A percentile compares a stretch with the other conserved stretches of the same genome.
These are phyloP conservation scores for Danaus chrysippus DNA, from an alignment of 2,888 invertebrate genomes.

Conservation along the genomic window DNA sequence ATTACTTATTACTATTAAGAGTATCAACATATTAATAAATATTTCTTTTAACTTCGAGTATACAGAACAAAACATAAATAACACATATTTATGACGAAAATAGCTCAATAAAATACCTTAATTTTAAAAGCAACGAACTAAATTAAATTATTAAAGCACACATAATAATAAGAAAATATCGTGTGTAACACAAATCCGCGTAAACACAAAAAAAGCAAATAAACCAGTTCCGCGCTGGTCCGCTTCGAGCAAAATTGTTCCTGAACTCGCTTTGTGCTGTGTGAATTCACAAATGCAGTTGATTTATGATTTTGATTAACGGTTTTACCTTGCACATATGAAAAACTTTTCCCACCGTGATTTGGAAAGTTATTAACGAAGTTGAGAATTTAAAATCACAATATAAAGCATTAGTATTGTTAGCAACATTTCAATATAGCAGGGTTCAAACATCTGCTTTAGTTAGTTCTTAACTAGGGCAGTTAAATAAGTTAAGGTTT, in stretches of 20 bases:
- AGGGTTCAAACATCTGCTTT: constrained; percentile 19
- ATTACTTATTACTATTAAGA: too few species aligned
- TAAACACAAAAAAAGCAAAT: constrained; percentile 27
- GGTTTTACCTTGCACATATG: constrained; percentile 21
- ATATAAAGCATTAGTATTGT: constrained; percentile 16
- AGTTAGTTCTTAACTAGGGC: constrained; percentile 21
- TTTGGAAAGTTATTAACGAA: constrained; percentile 19
- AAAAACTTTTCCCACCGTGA: constrained; percentile 20
- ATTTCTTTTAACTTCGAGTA: too few species aligned
- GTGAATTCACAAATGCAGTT: constrained; percentile 24
- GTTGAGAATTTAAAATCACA: constrained; percentile 11
- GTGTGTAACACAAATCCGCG: constrained; percentile 25
- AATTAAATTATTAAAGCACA: constrained; percentile 4
- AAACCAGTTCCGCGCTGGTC: constrained; percentile 24
- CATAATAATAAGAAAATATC: constrained; percentile 7
- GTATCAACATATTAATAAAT: too few species aligned
- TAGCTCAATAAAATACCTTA: not conserved
- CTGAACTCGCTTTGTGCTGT: constrained; percentile 23
- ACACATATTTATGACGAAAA: not conserved
- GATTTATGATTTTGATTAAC: constrained; percentile 31
- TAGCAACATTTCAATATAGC: constrained; percentile 20
- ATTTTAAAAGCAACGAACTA: not conserved
- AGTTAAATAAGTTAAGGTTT: constrained; percentile 12
- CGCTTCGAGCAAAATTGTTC: constrained; percentile 29
- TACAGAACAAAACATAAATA: too few species aligned